These are phyloP conservation scores for Drosophila mayaguana DNA, from an alignment of 2,888 invertebrate genomes.

Conservation along the genomic window DNA sequence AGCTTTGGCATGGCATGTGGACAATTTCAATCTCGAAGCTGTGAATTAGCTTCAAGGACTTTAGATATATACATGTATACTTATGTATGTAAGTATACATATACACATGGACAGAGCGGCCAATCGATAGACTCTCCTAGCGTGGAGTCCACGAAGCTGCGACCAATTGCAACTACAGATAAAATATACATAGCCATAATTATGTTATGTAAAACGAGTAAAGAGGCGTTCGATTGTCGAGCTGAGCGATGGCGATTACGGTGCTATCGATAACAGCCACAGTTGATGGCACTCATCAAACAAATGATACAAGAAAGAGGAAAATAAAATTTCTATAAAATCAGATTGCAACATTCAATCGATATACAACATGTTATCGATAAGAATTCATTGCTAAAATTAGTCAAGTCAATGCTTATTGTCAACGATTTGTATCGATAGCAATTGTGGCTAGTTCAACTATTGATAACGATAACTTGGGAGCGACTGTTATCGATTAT, in stretches of 20 bases:
- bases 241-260: constrained; percentile 12
- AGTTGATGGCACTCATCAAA: no score
- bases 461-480: neutral
- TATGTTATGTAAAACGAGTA: constrained; percentile 18
- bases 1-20: constrained; percentile 25
- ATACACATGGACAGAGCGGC: neutral
- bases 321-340: neutral
- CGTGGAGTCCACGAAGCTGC: constrained; percentile 18
- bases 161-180: constrained; percentile 36
- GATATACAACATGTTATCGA: constrained; percentile 1
- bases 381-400: no score
- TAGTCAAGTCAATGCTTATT: no score
- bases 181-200: constrained; percentile 20
- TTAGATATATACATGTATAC: neutral
- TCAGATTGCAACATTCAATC: neutral
- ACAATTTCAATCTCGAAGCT: constrained; percentile 21
- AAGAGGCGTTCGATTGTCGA: constrained; percentile 34
- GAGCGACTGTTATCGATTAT: neutral
- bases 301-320: neutral
- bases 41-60: constrained; percentile 1
- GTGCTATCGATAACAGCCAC: constrained; percentile 7
- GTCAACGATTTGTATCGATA: no score
- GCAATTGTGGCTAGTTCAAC: no score
- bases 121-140: neutral
- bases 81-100: neutral